These are phyloP conservation scores for Agrochola circellaris DNA, from an alignment of 2,888 invertebrate species.

Conservation along the genomic window DNA sequence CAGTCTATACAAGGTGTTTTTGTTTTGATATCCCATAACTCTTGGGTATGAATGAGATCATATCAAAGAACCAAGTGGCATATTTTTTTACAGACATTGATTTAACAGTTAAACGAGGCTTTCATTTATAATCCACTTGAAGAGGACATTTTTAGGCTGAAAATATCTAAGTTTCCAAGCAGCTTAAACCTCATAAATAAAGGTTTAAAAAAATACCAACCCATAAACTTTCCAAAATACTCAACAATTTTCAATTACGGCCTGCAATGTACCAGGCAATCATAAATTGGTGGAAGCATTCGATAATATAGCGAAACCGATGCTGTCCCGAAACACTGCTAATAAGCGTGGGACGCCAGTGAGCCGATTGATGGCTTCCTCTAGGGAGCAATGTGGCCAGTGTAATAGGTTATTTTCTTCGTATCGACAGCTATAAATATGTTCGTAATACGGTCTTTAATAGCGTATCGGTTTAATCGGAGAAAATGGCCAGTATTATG, in stretches of 20 bases:
- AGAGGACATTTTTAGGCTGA: not conserved
- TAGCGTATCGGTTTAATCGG: constrained; percentile 55
- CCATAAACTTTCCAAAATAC: not conserved
- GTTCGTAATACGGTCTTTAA: constrained; percentile 58
- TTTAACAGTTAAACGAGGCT: not conserved
- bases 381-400: constrained; percentile 65
- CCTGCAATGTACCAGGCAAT: constrained; percentile 64
- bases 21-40: too few relatives aligned
- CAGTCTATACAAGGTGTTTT: too few relatives aligned
- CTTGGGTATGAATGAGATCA: too few relatives aligned
- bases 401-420: constrained; percentile 69
- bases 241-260: constrained; percentile 18
- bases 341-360: constrained; percentile 69
- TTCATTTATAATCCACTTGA: not conserved
- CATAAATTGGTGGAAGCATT: constrained; percentile 79
- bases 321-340: constrained; percentile 76
- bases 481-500: constrained; percentile 48
- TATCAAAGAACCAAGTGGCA: too few relatives aligned
- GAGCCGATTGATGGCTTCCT: constrained; percentile 77
- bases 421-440: constrained; percentile 64
- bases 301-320: constrained; percentile 70
- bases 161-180: not conserved
- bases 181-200: constrained; percentile 1
- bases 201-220: not conserved
- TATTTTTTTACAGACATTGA: not conserved